Conservation (phyloP, 2,888 invertebrate species). For the Tipula vernalis region DNA sequence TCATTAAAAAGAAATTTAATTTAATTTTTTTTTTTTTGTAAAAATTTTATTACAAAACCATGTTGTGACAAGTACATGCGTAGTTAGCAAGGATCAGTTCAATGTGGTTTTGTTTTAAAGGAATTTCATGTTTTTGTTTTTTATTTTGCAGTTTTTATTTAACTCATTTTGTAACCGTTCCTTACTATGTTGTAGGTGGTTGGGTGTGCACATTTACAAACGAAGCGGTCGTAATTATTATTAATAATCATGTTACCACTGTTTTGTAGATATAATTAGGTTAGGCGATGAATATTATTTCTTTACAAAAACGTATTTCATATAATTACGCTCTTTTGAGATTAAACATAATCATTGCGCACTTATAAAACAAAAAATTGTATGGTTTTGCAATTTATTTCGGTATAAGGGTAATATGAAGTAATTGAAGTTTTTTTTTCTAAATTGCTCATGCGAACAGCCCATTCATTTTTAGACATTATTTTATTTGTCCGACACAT, state of each 20-base stretch:
- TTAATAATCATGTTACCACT: not conserved
- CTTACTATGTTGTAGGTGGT: not conserved
- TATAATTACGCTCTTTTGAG: not conserved
- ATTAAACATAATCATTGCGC: not conserved
- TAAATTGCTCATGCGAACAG: not conserved
- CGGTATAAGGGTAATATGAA: not conserved
- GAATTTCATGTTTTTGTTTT: not conserved
- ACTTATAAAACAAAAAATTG: not conserved
- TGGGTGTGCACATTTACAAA: not conserved
- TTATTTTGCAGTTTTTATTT: not conserved
- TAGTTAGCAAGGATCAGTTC: not conserved
- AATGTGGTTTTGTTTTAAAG: not conserved
- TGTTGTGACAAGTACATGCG: conserved; percentile 4
- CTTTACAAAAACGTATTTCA: not conserved
- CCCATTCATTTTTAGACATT: not conserved
- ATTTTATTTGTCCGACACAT: not conserved
- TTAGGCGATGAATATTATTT: not conserved
- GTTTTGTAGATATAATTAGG: not conserved
- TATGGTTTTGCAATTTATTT: not conserved
- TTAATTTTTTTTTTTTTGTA: not conserved
- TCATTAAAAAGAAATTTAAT: not conserved
- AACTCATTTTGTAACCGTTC: not conserved
- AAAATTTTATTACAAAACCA: not conserved
- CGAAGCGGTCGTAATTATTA: not conserved
- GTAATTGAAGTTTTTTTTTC: not conserved